phyloP scores from a whole-genome alignment of 1,140 invertebrate species.

The Apis mellifera region DNA sequence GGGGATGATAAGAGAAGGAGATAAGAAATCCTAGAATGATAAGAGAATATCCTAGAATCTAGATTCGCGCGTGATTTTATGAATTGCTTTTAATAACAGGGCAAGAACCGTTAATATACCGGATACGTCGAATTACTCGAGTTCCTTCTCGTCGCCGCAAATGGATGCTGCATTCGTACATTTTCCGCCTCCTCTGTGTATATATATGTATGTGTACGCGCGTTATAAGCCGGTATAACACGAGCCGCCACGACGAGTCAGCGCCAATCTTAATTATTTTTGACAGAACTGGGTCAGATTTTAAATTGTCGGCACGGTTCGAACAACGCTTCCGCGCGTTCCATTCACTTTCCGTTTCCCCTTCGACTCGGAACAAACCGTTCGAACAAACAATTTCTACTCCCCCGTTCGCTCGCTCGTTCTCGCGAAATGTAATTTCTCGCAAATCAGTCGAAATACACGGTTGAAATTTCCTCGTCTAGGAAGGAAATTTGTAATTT shows the following conservation, averaged over 20 bases:
- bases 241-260: constrained; percentile 28
- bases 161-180: constrained; percentile 49
- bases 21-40: too few relatives aligned
- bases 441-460: too few relatives aligned
- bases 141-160: constrained; percentile 32
- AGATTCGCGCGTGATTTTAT: neutral
- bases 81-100: constrained; percentile 29
- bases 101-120: constrained; percentile 22
- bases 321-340: constrained; percentile 8
- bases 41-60: too few relatives aligned
- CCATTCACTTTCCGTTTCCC: neutral
- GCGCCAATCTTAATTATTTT: constrained; percentile 56
- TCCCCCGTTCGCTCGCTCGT: neutral
- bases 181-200: constrained; percentile 34
- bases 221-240: constrained; percentile 44
- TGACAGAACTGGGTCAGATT: constrained; percentile 50
- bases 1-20: too few relatives aligned
- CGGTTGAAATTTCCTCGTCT: too few relatives aligned
- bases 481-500: too few relatives aligned
- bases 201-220: too few relatives aligned
- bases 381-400: neutral
- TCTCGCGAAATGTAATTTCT: too few relatives aligned
- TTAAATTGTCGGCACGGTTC: constrained; percentile 29
- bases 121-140: constrained; percentile 49
- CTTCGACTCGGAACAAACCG: neutral